Percentiles rank a stretch among this genome's conserved stretches.
Evolutionary conservation across 1,140 invertebrate genomes (phyloP).

Genomic region (Zeugodacus cucurbitae): DNA sequence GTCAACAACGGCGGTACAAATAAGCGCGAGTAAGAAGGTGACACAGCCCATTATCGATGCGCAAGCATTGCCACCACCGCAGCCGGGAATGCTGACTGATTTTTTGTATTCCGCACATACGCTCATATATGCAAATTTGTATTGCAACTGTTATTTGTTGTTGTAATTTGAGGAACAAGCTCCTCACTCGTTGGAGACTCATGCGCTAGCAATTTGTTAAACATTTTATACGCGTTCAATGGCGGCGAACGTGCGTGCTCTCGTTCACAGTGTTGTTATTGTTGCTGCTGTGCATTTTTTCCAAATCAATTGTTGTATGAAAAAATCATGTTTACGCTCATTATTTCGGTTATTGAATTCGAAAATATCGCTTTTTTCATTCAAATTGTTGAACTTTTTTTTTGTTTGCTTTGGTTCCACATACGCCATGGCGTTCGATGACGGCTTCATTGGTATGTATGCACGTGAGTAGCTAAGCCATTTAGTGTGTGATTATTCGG

Average conservation of each 20-base stretch:
- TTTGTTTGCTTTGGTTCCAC: neutral
- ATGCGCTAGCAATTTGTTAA: conserved; percentile 22
- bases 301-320: neutral
- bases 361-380: neutral
- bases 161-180: neutral
- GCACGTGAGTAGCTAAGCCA: neutral
- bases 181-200: neutral
- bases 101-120: too few relatives aligned
- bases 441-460: neutral
- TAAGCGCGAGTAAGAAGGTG: neutral
- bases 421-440: neutral
- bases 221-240: conserved; percentile 18
- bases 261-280: neutral
- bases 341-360: neutral
- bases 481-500: neutral
- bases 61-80: neutral
- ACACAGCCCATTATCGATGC: neutral
- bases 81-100: neutral
- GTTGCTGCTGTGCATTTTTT: neutral
- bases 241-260: neutral
- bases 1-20: neutral
- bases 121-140: too few relatives aligned
- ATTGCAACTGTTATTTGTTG: neutral
- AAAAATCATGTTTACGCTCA: neutral
- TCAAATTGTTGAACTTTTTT: neutral